These are phyloP conservation scores for Drosophila melanosoma DNA, from an alignment of 2,888 invertebrate genomes.

Conservation along the genomic window DNA sequence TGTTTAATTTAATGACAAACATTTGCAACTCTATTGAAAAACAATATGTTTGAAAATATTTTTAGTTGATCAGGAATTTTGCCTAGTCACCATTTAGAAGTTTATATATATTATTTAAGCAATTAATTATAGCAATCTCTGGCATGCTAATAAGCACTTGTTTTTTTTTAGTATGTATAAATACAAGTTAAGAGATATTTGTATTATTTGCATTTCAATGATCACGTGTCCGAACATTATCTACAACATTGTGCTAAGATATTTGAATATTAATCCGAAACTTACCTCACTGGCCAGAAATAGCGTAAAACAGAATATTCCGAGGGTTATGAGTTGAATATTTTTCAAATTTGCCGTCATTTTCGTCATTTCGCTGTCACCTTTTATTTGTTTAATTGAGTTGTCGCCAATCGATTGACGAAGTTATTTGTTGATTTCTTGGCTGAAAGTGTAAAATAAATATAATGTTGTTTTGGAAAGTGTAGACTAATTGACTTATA, in stretches of 20 bases:
- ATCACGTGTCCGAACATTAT: slow-evolving; percentile 49
- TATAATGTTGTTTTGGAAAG: slow-evolving; percentile 47
- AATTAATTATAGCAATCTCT: slow-evolving; percentile 56
- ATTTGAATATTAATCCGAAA: slow-evolving; percentile 14
- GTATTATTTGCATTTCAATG: slow-evolving; percentile 71
- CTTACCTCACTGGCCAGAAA: slow-evolving; percentile 73
- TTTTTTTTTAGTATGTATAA: background rate
- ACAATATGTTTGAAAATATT: background rate
- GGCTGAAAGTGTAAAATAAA: slow-evolving; percentile 64
- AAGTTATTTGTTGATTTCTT: slow-evolving; percentile 15
- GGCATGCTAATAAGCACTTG: slow-evolving; percentile 51
- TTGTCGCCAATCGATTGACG: slow-evolving; percentile 28
- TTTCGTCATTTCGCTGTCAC: slow-evolving; percentile 34
- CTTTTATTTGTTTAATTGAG: slow-evolving; percentile 14
- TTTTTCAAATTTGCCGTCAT: slow-evolving; percentile 51
- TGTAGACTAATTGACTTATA: slow-evolving; percentile 62
- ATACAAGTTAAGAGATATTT: slow-evolving; percentile 35
- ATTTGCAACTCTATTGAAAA: background rate
- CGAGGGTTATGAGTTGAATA: slow-evolving; percentile 57
- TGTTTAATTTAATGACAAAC: background rate
- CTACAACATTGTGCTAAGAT: slow-evolving; percentile 25
- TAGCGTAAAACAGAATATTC: slow-evolving; percentile 65
- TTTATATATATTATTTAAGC: slow-evolving; percentile 41
- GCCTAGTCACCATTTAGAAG: background rate
- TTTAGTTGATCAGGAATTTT: background rate